Evolutionary conservation across 2,888 invertebrate species (phyloP), one percentile per base, ranked within the genome.

Genomic region (Osmoderma eremita): DNA sequence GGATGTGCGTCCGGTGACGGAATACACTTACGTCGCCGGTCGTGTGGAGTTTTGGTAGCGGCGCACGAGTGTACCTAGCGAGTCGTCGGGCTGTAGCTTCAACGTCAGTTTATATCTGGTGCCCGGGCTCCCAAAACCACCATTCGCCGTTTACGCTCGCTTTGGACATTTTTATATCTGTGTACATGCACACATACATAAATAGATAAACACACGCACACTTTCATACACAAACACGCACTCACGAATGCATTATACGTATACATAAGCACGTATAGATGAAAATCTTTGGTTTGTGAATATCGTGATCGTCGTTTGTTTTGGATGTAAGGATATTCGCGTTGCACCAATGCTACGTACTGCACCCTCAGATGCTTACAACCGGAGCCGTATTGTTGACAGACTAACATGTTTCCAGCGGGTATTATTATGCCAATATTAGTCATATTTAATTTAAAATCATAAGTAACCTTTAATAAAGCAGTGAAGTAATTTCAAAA

Each of bases 11-110:
- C 45, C 30, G 58, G 58, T 24, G 58, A 20, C 8, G 41, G 58
- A 72, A 72, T 65, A 70, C 78, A 75, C 75, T 45, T 76, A 78
- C 79, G 77, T 75, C 66, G 61, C 65, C 63, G 69, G 65, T 70
- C 69, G 69, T 65, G 61, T 51, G 61, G 53, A 63, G 51, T 61
- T 61, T 48, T 61, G 45, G 58, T 61, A 61, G 58, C 58, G 45
- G 58, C 58, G 58, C 58, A 61, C 41, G 58, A 45, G 48, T 45
- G 5, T 61, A 61, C 58, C 58, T 61, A 68, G 48, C 38, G 42
- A 64, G 56, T 61, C 18, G 62, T 30, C 50, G 65, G 30, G 58
- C 58, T 61, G 20, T 38, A 65, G 65, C 65, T 58, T 65, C 54
- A 58, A 65, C 58, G 48, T 56, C 49, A 58, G 65, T 65, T 65